phyloP scores from a whole-genome alignment of 2,113 vertebrate species.

The Ciconia boyciana region DNA sequence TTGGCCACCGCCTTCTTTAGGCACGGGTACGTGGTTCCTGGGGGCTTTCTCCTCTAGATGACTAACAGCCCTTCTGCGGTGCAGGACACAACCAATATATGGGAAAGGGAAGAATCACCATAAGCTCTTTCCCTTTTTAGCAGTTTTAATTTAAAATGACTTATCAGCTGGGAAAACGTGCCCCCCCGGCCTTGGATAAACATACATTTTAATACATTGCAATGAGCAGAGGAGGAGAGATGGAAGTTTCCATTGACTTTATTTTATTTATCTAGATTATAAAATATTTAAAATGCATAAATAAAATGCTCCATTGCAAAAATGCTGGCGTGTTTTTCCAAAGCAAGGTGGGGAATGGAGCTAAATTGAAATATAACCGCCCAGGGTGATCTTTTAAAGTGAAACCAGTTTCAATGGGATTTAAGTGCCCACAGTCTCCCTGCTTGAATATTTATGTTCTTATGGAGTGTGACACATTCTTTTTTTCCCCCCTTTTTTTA shows the following conservation, averaged over 20 bases:
- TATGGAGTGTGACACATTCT: not conserved
- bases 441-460: conserved; percentile 16
- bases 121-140: not conserved
- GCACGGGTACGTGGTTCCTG: not conserved
- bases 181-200: not conserved
- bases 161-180: not conserved
- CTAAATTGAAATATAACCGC: not conserved
- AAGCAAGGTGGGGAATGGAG: not conserved
- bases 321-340: not conserved
- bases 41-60: not conserved
- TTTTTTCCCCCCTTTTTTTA: not conserved
- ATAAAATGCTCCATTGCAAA: conserved; percentile 32
- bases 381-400: not conserved
- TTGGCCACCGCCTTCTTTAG: not conserved
- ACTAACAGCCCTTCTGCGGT: not conserved
- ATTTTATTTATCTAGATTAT: not conserved
- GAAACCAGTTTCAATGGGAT: not conserved
- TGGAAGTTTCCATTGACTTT: not conserved
- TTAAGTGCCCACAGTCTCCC: not conserved
- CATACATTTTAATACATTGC: not conserved
- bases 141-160: not conserved
- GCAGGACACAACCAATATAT: not conserved
- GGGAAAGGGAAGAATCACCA: not conserved
- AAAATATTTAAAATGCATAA: not conserved
- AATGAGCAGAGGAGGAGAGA: not conserved